Percentiles rank a stretch among this genome's conserved stretches.
Conservation (phyloP, 1,140 invertebrate species). For the Caenorhabditis latens region DNA sequence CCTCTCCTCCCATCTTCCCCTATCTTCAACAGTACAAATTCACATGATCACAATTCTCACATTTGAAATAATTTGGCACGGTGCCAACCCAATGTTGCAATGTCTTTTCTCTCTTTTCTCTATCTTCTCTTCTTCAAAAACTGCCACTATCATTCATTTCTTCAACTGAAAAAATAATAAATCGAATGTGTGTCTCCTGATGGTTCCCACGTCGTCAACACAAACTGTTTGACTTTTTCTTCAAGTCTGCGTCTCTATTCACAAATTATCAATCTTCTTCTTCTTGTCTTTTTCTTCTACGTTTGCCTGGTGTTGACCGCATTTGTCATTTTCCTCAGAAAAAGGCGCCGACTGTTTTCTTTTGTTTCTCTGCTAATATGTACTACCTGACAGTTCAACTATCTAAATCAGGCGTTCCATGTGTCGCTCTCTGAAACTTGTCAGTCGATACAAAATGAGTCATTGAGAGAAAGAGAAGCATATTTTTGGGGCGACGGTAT, state of each 20-base stretch:
- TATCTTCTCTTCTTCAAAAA: neutral
- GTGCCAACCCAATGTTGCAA: constrained; percentile 31
- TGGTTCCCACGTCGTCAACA: constrained; percentile 54
- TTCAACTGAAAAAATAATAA: neutral
- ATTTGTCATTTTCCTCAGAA: neutral
- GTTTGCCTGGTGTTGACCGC: constrained; percentile 11
- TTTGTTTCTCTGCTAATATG: neutral
- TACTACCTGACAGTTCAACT: neutral
- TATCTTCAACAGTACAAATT: neutral
- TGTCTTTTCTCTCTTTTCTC: neutral
- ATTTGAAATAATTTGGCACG: constrained; percentile 33
- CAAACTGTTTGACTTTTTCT: constrained; percentile 47
- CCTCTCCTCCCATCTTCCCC: neutral
- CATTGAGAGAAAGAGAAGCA: constrained; percentile 15
- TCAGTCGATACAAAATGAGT: neutral
- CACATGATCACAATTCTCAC: constrained; percentile 41
- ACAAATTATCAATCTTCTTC: constrained; percentile 36
- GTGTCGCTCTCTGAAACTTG: too few species aligned
- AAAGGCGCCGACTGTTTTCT: neutral
- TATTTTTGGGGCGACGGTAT: neutral
- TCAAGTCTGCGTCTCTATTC: constrained; percentile 12
- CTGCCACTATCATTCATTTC: too few species aligned
- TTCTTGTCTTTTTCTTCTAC: neutral
- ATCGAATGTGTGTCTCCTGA: constrained; percentile 8
- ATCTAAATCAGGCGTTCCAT: too few species aligned